phyloP scores from a whole-genome alignment of 1,140 invertebrate species.

The Riptortus pedestris region DNA sequence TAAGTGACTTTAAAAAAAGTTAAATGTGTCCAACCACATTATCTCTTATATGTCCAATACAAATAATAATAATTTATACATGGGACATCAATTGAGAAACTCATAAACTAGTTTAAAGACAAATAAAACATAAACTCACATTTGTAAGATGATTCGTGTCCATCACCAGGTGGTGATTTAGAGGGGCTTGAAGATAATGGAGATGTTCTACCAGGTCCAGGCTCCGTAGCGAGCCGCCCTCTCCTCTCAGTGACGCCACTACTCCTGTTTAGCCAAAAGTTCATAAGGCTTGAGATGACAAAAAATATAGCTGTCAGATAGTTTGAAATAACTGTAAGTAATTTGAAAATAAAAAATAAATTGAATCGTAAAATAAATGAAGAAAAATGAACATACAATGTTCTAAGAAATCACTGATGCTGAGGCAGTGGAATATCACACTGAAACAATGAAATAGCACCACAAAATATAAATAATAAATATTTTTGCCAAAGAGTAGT shows the following conservation, averaged over 20 bases:
- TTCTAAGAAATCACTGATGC: no score
- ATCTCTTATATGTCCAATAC: no score
- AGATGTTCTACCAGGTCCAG: constrained; percentile 46
- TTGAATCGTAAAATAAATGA: not conserved
- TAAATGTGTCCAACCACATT: no score
- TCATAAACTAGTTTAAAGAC: not conserved
- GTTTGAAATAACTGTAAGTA: not conserved
- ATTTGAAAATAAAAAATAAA: not conserved
- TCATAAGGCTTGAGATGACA: not conserved
- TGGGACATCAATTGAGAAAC: no score
- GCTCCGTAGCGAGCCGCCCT: constrained; percentile 58
- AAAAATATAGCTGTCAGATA: not conserved
- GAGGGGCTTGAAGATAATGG: constrained; percentile 49
- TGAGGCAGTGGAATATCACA: no score
- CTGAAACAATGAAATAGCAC: no score
- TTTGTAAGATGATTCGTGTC: constrained; percentile 15
- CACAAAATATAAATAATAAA: no score
- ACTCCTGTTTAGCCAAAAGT: constrained; percentile 12
- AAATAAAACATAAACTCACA: constrained; percentile 1
- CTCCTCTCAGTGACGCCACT: constrained; percentile 37
- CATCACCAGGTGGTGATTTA: constrained; percentile 49
- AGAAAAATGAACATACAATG: no score
- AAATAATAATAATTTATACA: no score
- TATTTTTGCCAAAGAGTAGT: no score
- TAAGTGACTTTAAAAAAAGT: no score